Percentiles rank a stretch among this genome's conserved stretches.
These are phyloP conservation scores for Agrochola litura DNA, from an alignment of 2,888 invertebrate genomes.

Conservation along the genomic window DNA sequence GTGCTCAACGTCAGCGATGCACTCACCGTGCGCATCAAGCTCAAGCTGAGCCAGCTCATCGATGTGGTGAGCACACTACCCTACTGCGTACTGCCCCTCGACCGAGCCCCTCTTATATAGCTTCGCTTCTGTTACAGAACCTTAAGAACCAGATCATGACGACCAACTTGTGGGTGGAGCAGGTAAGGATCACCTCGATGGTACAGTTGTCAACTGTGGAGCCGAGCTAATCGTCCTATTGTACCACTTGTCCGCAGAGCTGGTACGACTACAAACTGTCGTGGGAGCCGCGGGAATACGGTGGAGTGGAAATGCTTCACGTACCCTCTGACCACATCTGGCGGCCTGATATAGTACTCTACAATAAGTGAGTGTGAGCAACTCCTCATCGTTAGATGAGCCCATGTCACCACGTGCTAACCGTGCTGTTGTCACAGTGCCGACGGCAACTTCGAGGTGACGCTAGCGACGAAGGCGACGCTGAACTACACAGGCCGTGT, in stretches of 20 bases:
- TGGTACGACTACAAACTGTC: constrained; percentile 99
- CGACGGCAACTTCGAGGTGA: constrained; percentile 98
- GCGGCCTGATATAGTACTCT: constrained; percentile 98
- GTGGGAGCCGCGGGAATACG: constrained; percentile 98
- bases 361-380: constrained; percentile 97
- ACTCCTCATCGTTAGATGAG: neutral
- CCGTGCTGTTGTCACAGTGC: constrained; percentile 90
- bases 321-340: constrained; percentile 99
- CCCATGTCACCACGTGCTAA: constrained; percentile 2
- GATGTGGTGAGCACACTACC: constrained; percentile 95
- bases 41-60: constrained; percentile 98
- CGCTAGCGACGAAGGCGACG: constrained; percentile 96
- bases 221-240: neutral
- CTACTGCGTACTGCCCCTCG: neutral
- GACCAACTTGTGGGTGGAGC: constrained; percentile 97
- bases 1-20: constrained; percentile 98
- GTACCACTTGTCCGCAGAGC: constrained; percentile 89
- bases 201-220: neutral
- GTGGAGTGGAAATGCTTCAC: constrained; percentile 98
- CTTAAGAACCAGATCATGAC: constrained; percentile 99
- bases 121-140: constrained; percentile 92
- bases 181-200: constrained; percentile 74
- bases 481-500: constrained; percentile 97
- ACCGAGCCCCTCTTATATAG: constrained; percentile 2
- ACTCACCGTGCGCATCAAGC: constrained; percentile 98